Conservation (phyloP, 23 tunicate species). For the Clavelina lepadiformis region DNA sequence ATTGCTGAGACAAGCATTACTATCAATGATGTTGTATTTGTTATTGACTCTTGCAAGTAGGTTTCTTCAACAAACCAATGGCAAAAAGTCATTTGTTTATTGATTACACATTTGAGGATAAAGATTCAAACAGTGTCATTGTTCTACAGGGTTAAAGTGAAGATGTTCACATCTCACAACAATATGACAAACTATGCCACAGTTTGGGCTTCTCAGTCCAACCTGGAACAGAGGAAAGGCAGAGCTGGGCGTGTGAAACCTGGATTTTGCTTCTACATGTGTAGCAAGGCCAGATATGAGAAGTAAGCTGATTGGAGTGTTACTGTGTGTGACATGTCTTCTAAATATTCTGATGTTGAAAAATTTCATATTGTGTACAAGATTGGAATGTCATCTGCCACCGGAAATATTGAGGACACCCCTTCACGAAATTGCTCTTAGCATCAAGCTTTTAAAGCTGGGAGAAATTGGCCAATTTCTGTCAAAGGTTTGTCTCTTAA, state of each 20-base stretch:
- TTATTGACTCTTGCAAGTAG: constrained; percentile 96
- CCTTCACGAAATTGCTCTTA: constrained; percentile 84
- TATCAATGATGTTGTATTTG: constrained; percentile 87
- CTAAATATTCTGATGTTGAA: not conserved
- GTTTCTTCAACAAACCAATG: constrained; percentile 2
- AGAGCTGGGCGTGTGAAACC: constrained; percentile 92
- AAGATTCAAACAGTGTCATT: not conserved
- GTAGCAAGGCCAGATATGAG: constrained; percentile 77
- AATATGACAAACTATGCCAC: constrained; percentile 99
- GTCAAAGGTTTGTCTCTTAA: constrained; percentile 53
- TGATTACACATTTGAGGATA: not conserved
- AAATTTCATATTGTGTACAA: not conserved
- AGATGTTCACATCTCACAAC: constrained; percentile 98
- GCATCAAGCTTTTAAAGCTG: constrained; percentile 76
- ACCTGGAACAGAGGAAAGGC: constrained; percentile 84
- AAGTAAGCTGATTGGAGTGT: constrained; percentile 35
- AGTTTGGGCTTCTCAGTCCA: constrained; percentile 94
- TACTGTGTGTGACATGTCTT: not conserved
- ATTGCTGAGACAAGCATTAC: constrained; percentile 96
- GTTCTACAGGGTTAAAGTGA: constrained; percentile 88
- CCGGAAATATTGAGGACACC: constrained; percentile 91
- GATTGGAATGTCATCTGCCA: constrained; percentile 60
- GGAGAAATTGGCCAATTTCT: constrained; percentile 85
- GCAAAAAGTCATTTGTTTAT: not conserved
- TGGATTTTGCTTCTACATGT: constrained; percentile 82